Evolutionary conservation across 2,113 vertebrate genomes (phyloP), one percentile per base, ranked within the genome.

Genomic region (Romanogobio albipinnatus): DNA sequence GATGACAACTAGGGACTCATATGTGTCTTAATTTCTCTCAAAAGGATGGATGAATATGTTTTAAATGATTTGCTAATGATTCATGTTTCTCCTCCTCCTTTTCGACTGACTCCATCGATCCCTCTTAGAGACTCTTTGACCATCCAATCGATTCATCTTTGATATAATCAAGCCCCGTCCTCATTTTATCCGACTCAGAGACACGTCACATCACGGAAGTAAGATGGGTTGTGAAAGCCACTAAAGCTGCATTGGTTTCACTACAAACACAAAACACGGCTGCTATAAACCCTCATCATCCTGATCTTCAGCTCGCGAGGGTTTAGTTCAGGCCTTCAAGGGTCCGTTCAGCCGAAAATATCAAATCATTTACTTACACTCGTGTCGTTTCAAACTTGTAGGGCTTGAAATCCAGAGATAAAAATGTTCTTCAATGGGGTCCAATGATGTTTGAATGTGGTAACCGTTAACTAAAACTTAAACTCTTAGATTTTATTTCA

Each of bases 161-260:
- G 0, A 71, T 22, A 71, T 43, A 43, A 4, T 9, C 22, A 24
- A 7, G 22, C 11, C 10, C 17, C 10, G 33, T 19, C 36, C 36
- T 43, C 19, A 43, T 39, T 39, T 73, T 3, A 47, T 47, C n/a
- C 24, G 17, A 24, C 5, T 43, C 43, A 73, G 70, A 47, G 7
- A 73, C 43, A 15, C 43, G 70, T 73, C 70, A 73, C n/a, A 47
- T 24, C n/a, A 24, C 70, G 70, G 70, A 73, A 73, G 11, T 24
- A 1, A 6, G 39, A 73, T 7, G 70, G 5, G 2, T 73, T 24
- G 68, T 13, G 22, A 24, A 47, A 1, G 11, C 19, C 36, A 15
- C 43, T 47, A 24, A 61, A 73, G 66, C 39, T 45, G 68, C 68
- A 6, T 24, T 71, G 7, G 39, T 71, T 24, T 71, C 2, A 47